These are phyloP conservation scores for Rallus crepitans DNA, from an alignment of 2,797 vertebrate species.

Conservation along the genomic window DNA sequence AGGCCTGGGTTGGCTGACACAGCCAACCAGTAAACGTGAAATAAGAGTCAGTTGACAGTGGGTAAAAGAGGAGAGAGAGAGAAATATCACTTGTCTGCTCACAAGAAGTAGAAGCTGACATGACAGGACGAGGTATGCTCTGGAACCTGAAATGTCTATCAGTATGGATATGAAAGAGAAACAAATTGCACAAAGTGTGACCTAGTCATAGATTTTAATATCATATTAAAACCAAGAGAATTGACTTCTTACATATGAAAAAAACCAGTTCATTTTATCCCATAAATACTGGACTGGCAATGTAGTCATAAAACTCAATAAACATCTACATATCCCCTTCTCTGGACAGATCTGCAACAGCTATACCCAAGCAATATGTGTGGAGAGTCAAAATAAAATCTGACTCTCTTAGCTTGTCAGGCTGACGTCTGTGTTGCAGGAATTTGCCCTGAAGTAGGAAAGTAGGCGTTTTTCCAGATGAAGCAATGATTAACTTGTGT, in stretches of 20 bases:
- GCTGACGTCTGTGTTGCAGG: background rate
- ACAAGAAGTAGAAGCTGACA: background rate
- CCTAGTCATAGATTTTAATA: background rate
- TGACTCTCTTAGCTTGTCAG: background rate
- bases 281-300: background rate
- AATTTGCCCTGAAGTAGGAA: background rate
- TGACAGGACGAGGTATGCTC: background rate
- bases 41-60: background rate
- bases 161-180: background rate
- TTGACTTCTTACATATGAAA: background rate
- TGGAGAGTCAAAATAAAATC: background rate
- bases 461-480: background rate
- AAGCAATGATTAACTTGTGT: background rate
- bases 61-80: background rate
- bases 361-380: background rate
- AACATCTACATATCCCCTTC: background rate
- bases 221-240: background rate
- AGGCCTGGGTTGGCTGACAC: background rate
- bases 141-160: background rate
- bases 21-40: background rate
- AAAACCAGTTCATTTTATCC: background rate
- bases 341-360: background rate
- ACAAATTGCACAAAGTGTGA: background rate
- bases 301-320: background rate
- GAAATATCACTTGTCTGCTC: background rate